Evolutionary conservation across 2,113 vertebrate genomes (phyloP).

Genomic region (Tragelaphus scriptus): DNA sequence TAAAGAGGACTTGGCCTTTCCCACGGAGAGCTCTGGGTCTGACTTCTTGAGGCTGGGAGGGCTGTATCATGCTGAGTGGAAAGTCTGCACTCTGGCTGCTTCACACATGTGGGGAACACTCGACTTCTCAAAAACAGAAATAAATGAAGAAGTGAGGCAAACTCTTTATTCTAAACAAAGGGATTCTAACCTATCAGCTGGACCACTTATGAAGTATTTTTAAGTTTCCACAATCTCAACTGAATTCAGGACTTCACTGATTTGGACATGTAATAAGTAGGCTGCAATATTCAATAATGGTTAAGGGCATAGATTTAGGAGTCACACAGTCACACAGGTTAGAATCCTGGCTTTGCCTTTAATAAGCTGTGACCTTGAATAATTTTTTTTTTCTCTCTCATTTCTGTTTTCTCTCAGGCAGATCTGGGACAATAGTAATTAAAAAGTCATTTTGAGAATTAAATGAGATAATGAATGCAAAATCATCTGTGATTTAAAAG

Average conservation of each 20-base stretch:
- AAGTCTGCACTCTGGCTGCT: conserved; percentile 56
- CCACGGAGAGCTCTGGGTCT: background rate
- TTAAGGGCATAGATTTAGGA: background rate
- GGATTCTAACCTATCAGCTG: conserved; percentile 55
- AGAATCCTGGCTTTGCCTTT: background rate
- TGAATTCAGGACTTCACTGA: background rate
- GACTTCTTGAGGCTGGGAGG: conserved; percentile 9
- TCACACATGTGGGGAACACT: conserved; percentile 41
- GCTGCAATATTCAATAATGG: background rate
- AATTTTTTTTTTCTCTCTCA: background rate
- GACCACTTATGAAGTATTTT: background rate
- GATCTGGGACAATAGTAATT: background rate
- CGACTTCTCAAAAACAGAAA: conserved; percentile 53
- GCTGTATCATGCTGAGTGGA: background rate
- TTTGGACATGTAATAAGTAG: background rate
- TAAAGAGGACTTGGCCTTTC: no score
- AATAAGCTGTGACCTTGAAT: background rate
- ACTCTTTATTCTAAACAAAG: conserved; percentile 44
- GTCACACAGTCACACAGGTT: background rate
- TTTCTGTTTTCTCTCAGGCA: background rate
- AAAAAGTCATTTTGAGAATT: conserved; percentile 29
- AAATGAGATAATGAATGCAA: conserved; percentile 24
- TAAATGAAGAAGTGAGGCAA: conserved; percentile 37
- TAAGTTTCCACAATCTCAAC: background rate
- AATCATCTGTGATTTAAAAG: background rate